Evolutionary conservation across 2,113 vertebrate genomes (phyloP), one percentile per base, ranked within the genome.

Genomic region (Pseudorhombus dupliciocellatus): DNA sequence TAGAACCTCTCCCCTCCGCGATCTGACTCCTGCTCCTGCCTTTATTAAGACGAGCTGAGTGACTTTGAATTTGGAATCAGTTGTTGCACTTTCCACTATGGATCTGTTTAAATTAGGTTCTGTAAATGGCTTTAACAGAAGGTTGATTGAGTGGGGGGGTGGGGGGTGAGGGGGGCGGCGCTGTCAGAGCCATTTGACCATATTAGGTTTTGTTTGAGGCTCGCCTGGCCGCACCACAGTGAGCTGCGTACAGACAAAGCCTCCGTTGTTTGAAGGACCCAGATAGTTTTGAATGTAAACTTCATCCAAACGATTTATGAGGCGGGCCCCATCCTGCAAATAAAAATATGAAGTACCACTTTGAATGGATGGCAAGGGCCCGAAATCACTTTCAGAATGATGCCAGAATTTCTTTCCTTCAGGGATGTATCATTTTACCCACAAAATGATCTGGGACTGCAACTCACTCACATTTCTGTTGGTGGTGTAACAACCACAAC

Each of bases 171-270:
- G 21, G 62, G 59, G 64, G 62, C 66, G 62, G 46, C 26, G 57
- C 60, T 68, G 53, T 56, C 28, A 46, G 42, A 70, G 61, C 16
- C 37, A 22, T 61, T 83, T 67, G 50, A 70, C 69, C 30, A 0
- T 76, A 28, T 77, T 77, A 64, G 61, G 48, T 53, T 83, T 57
- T 54, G 52, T 76, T 51, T 74, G 57, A 81, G 37, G 21, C 18
- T 55, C 25, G 4, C 57, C 62, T 77, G 80, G 67, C 54, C 73
- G 18, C 15, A 68, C 60, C 73, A 30, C 62, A 78, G 73, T 83
- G 77, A 91, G 84, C 86, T 90, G 73, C 55, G 37, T n/a, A 30
- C 26, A 73, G 53, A 86, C 79, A 91, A 82, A 78, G 84, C 28
- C 64, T 52, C 63, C 62, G 84, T 81, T 90, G 83, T 88, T 76